Evolutionary conservation across 2,113 vertebrate genomes (phyloP), one percentile per base, ranked within the genome.

Genomic region (Dasyprocta punctata): DNA sequence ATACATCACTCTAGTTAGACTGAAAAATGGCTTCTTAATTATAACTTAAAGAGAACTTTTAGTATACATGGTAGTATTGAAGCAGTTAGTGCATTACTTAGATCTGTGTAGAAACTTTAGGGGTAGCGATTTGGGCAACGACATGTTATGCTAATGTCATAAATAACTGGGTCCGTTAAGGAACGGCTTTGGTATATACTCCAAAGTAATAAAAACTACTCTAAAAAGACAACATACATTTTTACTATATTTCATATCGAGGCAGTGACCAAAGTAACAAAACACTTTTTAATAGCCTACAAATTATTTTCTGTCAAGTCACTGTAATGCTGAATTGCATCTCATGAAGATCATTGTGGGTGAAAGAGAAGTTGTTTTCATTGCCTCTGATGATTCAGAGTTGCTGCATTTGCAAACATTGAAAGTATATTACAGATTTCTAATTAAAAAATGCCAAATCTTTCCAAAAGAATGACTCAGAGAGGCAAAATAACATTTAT

Each of bases 391-490:
- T 17, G 14, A 93, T 17, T 67, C 78, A 78, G 9, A 82, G 36
- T 58, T 89, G 52, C 38, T 73, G 28, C 54, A 56, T 87, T 87
- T 84, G 26, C 20, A 92, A 90, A 89, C 47, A 93, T 0, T 65
- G 38, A 28, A n/a, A 97, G 92, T 90, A 78, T 65, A 92, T 61
- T 67, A 56, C 4, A 87, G 69, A 92, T 95, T 69, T 26, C 36
- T 17, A 65, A 71, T 77, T 95, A 69, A 84, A 92, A 90, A 86
- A 5, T 28, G 28, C 36, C 85, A 61, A 83, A 44, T 84, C 14
- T 84, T 60, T 87, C 44, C 47, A 67, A 26, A 87, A 94, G n/a
- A 94, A 63, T 49, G 65, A 73, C 60, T 97, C 61, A 89, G 20
- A 58, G 33, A 81, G 36, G 5, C 26, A 97, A 92, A 41, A 83